Conservation (phyloP, 2,888 invertebrate genomes). For the Dolichomitus sp. region DNA sequence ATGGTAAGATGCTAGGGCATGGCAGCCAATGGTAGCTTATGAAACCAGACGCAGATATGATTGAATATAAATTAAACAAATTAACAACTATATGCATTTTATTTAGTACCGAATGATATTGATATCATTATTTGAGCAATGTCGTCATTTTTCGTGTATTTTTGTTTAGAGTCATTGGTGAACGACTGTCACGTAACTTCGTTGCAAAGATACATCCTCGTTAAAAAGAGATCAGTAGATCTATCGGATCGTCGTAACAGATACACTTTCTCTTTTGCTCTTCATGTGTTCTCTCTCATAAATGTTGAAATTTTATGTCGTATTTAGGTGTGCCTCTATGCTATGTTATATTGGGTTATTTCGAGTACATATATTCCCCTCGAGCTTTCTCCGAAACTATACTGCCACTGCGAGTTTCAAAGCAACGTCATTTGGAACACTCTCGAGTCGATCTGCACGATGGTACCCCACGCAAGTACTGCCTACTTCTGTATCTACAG, state of each 20-base stretch:
- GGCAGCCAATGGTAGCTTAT: too few relatives aligned
- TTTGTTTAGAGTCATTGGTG: too few relatives aligned
- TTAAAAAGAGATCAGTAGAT: not conserved
- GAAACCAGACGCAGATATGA: too few relatives aligned
- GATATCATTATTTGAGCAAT: too few relatives aligned
- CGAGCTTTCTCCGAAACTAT: slow-evolving; percentile 59
- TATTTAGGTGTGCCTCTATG: not conserved
- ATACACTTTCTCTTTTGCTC: not conserved
- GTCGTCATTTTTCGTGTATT: too few relatives aligned
- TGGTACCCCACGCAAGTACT: not conserved
- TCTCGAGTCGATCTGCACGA: slow-evolving; percentile 21
- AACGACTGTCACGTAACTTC: too few relatives aligned
- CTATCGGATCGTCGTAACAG: not conserved
- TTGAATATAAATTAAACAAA: too few relatives aligned
- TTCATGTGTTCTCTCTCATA: not conserved
- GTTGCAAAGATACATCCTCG: not conserved
- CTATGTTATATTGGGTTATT: slow-evolving; percentile 32
- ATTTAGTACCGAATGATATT: too few relatives aligned
- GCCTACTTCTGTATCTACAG: not conserved
- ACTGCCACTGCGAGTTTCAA: slow-evolving; percentile 50
- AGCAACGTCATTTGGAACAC: slow-evolving; percentile 59
- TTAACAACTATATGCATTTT: too few relatives aligned
- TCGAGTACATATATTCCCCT: slow-evolving; percentile 27
- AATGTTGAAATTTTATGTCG: slow-evolving; percentile 8
- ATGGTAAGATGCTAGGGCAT: too few relatives aligned